These are phyloP conservation scores for Oncopeltus fasciatus DNA, from an alignment of 1,140 invertebrate genomes.

Conservation along the genomic window DNA sequence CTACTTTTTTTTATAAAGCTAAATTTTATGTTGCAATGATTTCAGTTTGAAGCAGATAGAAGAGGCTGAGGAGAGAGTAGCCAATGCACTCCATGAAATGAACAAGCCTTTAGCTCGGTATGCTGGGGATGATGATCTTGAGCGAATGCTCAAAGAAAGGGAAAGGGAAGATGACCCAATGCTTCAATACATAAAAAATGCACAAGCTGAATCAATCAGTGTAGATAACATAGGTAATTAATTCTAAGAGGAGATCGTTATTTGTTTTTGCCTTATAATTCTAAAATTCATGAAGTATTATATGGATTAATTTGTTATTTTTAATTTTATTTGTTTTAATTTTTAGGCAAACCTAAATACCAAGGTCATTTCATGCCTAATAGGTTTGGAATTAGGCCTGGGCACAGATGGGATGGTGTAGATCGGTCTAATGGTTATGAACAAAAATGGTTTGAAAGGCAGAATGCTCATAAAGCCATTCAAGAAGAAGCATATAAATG, in stretches of 20 bases:
- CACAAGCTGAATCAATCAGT: constrained; percentile 39
- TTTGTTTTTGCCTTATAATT: no score
- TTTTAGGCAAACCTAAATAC: constrained; percentile 36
- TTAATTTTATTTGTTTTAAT: neutral
- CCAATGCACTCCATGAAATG: constrained; percentile 67
- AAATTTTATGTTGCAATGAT: constrained; percentile 17
- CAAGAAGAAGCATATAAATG: constrained; percentile 85
- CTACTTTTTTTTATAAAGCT: no score
- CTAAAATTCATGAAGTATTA: no score
- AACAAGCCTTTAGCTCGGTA: constrained; percentile 81
- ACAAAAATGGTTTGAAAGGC: constrained; percentile 67
- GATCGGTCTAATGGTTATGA: constrained; percentile 96
- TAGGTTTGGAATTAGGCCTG: constrained; percentile 79
- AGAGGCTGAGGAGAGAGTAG: constrained; percentile 46
- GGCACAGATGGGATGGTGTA: constrained; percentile 95
- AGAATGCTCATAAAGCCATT: constrained; percentile 58
- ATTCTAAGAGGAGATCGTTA: no score
- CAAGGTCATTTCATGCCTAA: constrained; percentile 74
- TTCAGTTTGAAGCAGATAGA: constrained; percentile 61
- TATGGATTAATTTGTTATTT: no score
- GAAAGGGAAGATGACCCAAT: constrained; percentile 85
- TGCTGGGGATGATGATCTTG: constrained; percentile 76
- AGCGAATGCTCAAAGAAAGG: constrained; percentile 52
- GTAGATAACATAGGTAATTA: constrained; percentile 20
- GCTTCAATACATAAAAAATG: constrained; percentile 70